phyloP scores from a whole-genome alignment of 2,888 invertebrate genomes.

The Macaria liturata region DNA sequence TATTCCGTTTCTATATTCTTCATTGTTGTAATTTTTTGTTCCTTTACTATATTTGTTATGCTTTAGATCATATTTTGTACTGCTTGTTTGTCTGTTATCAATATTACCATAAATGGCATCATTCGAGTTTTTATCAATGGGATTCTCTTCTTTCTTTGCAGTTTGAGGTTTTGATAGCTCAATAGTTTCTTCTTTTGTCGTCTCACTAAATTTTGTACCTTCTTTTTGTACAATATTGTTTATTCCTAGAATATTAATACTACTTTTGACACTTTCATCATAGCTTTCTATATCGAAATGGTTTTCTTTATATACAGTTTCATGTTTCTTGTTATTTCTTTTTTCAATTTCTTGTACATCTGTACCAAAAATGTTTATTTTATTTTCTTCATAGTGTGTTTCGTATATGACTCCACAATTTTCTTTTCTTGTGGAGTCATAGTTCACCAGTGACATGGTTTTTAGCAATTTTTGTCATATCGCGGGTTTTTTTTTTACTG shows the following conservation, averaged over 20 bases:
- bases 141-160: too few relatives aligned
- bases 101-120: too few relatives aligned
- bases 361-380: constrained; percentile 30
- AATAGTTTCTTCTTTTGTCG: background rate
- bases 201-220: background rate
- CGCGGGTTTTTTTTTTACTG: constrained; percentile 46
- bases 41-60: too few relatives aligned
- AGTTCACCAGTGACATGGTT: constrained; percentile 73
- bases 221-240: background rate
- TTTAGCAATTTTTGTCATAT: constrained; percentile 56
- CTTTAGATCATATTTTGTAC: too few relatives aligned
- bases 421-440: constrained; percentile 44
- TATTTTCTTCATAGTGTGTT: constrained; percentile 24
- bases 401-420: constrained; percentile 34
- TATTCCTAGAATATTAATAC: too few relatives aligned
- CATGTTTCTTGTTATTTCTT: background rate
- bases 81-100: too few relatives aligned
- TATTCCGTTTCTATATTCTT: too few relatives aligned
- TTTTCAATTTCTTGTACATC: background rate
- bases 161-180: background rate
- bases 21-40: too few relatives aligned
- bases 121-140: too few relatives aligned
- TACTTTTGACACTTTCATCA: too few relatives aligned
- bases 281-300: too few relatives aligned
- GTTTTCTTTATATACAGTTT: background rate